These are phyloP conservation scores for Lethenteron reissneri DNA, from an alignment of 2,113 vertebrate genomes.

Conservation along the genomic window DNA sequence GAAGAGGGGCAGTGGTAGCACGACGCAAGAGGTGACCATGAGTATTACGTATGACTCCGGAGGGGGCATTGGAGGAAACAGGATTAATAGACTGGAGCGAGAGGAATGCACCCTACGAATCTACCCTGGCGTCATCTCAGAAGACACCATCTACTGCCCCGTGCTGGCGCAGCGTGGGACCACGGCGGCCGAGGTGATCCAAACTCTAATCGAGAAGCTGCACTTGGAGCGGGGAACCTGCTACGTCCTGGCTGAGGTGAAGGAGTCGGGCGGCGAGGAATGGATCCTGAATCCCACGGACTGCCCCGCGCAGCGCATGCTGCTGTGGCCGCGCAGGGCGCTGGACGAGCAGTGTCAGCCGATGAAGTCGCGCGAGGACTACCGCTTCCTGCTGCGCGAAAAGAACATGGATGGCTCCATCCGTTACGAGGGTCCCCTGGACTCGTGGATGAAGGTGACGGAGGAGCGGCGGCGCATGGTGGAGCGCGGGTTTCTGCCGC, in stretches of 20 bases:
- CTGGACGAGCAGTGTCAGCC: constrained; percentile 54
- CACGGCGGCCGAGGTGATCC: constrained; percentile 79
- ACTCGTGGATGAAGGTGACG: constrained; percentile 78
- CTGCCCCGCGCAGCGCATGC: constrained; percentile 89
- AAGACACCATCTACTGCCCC: constrained; percentile 90
- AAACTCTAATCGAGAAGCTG: constrained; percentile 52
- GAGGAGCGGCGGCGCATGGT: constrained; percentile 72
- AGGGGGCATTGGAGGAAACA: neutral
- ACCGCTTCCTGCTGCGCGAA: constrained; percentile 75
- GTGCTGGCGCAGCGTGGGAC: constrained; percentile 63
- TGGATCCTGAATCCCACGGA: constrained; percentile 95
- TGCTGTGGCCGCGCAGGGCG: constrained; percentile 88
- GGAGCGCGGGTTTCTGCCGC: constrained; percentile 72
- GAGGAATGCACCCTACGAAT: constrained; percentile 68
- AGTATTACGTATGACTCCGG: neutral
- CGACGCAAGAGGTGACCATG: neutral
- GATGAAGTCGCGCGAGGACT: constrained; percentile 51
- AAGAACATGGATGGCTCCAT: constrained; percentile 94
- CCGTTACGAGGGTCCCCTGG: constrained; percentile 63
- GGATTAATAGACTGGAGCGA: constrained; percentile 52
- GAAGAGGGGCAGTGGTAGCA: no score
- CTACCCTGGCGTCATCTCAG: constrained; percentile 67
- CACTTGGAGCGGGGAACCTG: constrained; percentile 68
- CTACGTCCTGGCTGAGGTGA: constrained; percentile 83
- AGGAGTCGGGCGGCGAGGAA: constrained; percentile 92